Evolutionary conservation across 2,797 vertebrate species (phyloP).

Genomic region (Acanthiza pusilla): DNA sequence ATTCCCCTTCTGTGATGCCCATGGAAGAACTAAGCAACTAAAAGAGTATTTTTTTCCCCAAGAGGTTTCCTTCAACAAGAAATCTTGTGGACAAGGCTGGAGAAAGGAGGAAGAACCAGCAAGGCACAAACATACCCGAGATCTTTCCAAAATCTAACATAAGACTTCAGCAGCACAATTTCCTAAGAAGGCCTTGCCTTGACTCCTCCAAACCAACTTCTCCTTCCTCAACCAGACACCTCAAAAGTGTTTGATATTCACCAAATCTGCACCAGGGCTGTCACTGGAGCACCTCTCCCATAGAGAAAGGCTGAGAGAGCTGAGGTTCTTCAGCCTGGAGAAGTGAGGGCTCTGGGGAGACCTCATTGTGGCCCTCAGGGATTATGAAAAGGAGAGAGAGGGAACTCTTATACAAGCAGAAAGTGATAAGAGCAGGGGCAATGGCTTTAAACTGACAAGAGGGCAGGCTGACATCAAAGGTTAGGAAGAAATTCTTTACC

Average conservation of each 20-base stretch:
- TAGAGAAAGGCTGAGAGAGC: background rate
- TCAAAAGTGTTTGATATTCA: background rate
- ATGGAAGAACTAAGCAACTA: background rate
- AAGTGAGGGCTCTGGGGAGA: background rate
- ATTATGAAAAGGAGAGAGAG: background rate
- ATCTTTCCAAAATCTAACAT: background rate
- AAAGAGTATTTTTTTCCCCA: background rate
- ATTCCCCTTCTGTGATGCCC: background rate
- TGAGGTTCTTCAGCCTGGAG: background rate
- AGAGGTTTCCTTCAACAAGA: background rate
- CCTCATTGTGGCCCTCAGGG: background rate
- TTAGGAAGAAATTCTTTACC: background rate
- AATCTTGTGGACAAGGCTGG: background rate
- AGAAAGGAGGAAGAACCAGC: background rate
- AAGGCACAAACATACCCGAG: background rate
- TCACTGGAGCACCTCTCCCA: background rate
- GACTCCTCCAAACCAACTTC: background rate
- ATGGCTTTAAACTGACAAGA: background rate
- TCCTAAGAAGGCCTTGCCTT: background rate
- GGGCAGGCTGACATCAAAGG: background rate
- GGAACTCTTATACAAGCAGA: background rate
- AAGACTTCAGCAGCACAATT: background rate
- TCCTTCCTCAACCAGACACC: background rate
- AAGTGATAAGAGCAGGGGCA: fast-evolving
- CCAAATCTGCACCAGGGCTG: background rate